phyloP scores from a whole-genome alignment of 2,113 vertebrate genomes.

The Eira barbara region DNA sequence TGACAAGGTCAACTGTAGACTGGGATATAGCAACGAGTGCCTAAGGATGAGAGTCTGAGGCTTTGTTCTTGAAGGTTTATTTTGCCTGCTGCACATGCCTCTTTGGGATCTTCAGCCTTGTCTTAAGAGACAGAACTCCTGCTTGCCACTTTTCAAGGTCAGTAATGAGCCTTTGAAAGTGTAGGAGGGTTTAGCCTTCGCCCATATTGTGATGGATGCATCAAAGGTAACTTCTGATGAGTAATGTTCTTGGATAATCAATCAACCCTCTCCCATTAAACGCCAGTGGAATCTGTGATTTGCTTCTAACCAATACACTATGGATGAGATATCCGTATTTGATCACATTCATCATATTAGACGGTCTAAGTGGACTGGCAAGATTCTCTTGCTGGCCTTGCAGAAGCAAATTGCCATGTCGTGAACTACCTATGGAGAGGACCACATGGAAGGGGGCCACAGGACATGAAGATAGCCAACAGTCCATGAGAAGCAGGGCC shows the following conservation, averaged over 20 bases:
- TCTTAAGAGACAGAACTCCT: background rate
- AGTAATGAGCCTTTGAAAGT: background rate
- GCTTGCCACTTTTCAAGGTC: background rate
- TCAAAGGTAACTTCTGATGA: background rate
- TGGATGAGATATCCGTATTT: background rate
- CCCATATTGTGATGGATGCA: background rate
- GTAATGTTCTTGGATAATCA: background rate
- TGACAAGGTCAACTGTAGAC: background rate
- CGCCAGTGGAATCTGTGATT: background rate
- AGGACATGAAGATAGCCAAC: background rate
- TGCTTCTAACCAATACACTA: background rate
- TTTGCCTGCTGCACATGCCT: background rate
- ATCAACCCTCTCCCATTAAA: background rate
- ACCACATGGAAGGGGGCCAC: background rate
- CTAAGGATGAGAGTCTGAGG: background rate
- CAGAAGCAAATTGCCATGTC: background rate
- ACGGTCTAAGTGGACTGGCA: background rate
- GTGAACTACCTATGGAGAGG: background rate
- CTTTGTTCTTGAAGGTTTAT: background rate
- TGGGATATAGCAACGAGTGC: background rate
- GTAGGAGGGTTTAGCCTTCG: background rate
- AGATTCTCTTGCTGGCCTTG: background rate
- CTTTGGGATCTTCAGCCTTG: background rate
- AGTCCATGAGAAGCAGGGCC: background rate
- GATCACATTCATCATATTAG: background rate